Conservation (phyloP, 30 jellyfish, hydroid and myxozoan species). For the Hydra vulgaris region DNA sequence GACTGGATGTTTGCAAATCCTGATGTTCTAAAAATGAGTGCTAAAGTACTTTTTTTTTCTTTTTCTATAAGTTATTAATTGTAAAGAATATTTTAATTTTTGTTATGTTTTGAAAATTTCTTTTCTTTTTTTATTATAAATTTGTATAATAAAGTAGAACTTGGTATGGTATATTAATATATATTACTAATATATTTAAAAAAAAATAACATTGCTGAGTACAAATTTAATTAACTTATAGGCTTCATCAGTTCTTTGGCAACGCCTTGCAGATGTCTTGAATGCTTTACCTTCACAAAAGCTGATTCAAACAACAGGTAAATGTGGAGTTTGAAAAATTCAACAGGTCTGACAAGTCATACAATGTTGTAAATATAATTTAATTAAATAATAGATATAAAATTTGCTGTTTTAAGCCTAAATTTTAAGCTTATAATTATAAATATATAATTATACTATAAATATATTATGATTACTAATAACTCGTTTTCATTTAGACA, state of each 20-base stretch:
- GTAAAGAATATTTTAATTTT: too few relatives aligned
- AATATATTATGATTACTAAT: too few relatives aligned
- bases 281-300: slow-evolving; percentile 51
- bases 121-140: too few relatives aligned
- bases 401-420: not conserved
- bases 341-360: not conserved
- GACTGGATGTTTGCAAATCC: slow-evolving; percentile 55
- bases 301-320: slow-evolving; percentile 40
- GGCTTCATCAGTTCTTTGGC: slow-evolving; percentile 73
- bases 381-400: not conserved
- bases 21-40: slow-evolving; percentile 30
- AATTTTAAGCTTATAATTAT: not conserved
- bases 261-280: slow-evolving; percentile 56
- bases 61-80: too few relatives aligned
- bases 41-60: slow-evolving; percentile 25
- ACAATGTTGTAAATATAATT: not conserved
- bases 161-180: too few relatives aligned
- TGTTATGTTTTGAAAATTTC: too few relatives aligned
- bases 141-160: too few relatives aligned
- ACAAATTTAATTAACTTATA: not conserved
- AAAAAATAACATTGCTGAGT: too few relatives aligned
- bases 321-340: too few relatives aligned
- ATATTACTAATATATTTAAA: too few relatives aligned
- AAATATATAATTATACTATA: not conserved
- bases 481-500: too few relatives aligned